Base-by-base conservation (phyloP, 53 echinoderm and acorn worm species). In the Apostichopus leukothele region DNA sequence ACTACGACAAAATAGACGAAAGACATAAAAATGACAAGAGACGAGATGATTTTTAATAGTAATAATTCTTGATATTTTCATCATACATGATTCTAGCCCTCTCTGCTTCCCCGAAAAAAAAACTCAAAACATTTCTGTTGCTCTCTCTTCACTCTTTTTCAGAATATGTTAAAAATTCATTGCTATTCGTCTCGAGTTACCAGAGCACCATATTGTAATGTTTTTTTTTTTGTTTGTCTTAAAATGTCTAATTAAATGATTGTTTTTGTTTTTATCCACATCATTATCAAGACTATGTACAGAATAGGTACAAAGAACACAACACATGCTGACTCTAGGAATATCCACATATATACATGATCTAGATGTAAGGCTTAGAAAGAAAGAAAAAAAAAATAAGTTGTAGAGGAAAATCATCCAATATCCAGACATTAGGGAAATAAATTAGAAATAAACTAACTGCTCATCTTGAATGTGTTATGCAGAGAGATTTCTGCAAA, bases 251-350 rank as follows among this genome's bases (percentile, higher is more conserved):
- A 81, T 81, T 81, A 54, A 81, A 81, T 59, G 59, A 57, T 81
- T 23, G 54, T 81, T 52, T 59, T 21, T 39, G 39, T 39, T 39
- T 77, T 59, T 81, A 81, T 81, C 81, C 81, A 81, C 81, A 81
- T 81, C 81, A 81, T 81, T 81, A 81, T 81, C 81, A 81, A 81
- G 81, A 81, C 54, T 81, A 81, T 81, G 81, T 81, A 81, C 81
- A 81, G 71, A 81, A 81, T 57, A 81, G 52, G 81, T 81, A 81
- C 81, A 81, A 81, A 81, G 81, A 59, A 81, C 81, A 81, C 81
- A 81, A 81, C 53, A 79, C 81, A 81, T 59, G 59, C 59, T 52
- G 51, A 81, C 81, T 81, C 81, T 81, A 59, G 81, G 81, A 81
- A 81, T 81, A 81, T 81, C 54, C 81, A 81, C 81, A 81, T 81